phyloP scores from a whole-genome alignment of 2,797 vertebrate species.

The Atherinosoma microstoma region DNA sequence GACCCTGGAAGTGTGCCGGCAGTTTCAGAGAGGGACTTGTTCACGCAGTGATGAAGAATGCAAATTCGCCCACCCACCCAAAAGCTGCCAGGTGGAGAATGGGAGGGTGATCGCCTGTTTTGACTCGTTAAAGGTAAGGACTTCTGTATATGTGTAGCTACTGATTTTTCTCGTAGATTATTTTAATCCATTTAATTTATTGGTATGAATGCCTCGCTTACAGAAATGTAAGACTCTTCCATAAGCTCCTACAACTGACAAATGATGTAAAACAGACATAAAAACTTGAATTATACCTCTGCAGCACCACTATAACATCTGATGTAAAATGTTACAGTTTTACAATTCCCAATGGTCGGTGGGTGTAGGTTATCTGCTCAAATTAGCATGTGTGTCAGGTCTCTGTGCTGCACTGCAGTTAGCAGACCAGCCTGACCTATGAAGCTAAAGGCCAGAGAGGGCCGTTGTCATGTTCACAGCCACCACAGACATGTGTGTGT shows the following conservation, averaged over 20 bases:
- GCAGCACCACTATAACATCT: constrained; percentile 9
- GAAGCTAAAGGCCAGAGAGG: constrained; percentile 68
- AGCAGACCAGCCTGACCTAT: constrained; percentile 64
- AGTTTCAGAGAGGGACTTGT: constrained; percentile 96
- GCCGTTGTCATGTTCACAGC: constrained; percentile 67
- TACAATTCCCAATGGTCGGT: constrained; percentile 28
- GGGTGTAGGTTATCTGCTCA: constrained; percentile 63
- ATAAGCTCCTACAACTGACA: neutral
- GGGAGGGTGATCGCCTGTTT: constrained; percentile 98
- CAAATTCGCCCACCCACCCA: constrained; percentile 97
- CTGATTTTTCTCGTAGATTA: neutral
- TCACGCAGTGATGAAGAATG: constrained; percentile 97
- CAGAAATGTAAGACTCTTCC: neutral
- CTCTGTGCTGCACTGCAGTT: constrained; percentile 47
- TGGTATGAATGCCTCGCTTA: neutral
- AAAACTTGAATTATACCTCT: constrained; percentile 14
- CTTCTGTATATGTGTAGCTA: neutral
- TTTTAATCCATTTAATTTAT: neutral
- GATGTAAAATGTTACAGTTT: constrained; percentile 36
- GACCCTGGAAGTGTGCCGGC: constrained; percentile 96
- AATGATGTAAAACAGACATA: constrained; percentile 6
- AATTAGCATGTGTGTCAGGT: constrained; percentile 67
- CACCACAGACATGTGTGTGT: constrained; percentile 40
- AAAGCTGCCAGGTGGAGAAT: constrained; percentile 98
- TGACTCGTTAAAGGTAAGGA: constrained; percentile 96